Evolutionary conservation across 2,888 invertebrate species (phyloP).

Genomic region (Suillia variegata): DNA sequence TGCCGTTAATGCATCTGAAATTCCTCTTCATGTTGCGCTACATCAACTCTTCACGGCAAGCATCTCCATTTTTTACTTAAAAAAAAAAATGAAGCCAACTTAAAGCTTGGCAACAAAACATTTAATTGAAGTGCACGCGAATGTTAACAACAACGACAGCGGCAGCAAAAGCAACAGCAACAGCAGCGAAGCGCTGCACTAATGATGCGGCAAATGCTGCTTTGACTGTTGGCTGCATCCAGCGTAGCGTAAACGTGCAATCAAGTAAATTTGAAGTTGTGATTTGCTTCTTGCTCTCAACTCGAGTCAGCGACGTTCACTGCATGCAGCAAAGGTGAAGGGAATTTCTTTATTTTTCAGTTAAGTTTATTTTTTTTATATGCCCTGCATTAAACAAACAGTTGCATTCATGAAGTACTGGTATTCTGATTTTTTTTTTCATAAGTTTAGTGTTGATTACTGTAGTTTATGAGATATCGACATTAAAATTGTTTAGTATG

Average conservation of each 20-base stretch:
- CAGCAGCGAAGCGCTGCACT: no score
- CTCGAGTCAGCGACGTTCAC: no score
- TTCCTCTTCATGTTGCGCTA: no score
- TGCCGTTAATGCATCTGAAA: neutral
- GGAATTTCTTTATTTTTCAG: constrained; percentile 20
- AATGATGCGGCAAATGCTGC: no score
- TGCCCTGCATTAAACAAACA: no score
- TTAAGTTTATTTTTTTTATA: no score
- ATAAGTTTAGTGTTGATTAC: no score
- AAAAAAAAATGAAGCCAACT: neutral
- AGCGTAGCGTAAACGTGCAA: constrained; percentile 17
- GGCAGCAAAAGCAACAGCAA: no score
- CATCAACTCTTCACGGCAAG: neutral
- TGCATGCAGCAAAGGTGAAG: constrained; percentile 20
- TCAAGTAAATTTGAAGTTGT: constrained; percentile 25
- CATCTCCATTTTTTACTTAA: neutral
- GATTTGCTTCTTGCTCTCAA: neutral
- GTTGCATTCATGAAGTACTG: no score
- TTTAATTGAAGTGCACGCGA: neutral
- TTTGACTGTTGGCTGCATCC: neutral
- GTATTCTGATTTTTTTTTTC: no score
- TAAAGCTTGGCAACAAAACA: neutral
- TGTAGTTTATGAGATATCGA: no score
- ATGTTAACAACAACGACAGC: neutral
- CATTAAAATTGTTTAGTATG: no score